Base-by-base conservation (phyloP, 2,888 invertebrate genomes). In the Thereva nobilitata region DNA sequence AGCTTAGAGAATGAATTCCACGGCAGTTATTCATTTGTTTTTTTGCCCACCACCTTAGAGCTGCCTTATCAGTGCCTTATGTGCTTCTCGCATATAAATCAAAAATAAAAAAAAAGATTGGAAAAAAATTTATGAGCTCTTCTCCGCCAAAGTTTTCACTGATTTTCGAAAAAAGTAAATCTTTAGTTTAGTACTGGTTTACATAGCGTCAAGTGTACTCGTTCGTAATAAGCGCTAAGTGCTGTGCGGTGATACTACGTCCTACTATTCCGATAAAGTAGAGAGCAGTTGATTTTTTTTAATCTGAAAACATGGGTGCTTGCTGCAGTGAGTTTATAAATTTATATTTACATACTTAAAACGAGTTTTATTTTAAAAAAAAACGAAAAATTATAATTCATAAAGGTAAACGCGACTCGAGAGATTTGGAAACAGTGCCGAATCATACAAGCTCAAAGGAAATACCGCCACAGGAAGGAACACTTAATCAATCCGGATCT, bases 251-350 rank as follows among this genome's bases (percentile, higher is more conserved):
- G 23, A 1, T 23, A 23, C 23, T 23, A 23, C 23, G 23, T 23
- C 2, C 23, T 23, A 1, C 23, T 23, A 23, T 23, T 44, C n/a
- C n/a, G 44, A 44, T 44, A 44, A 42, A 44, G 44, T 44, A 23
- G 23, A 23, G 23, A 23, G 23, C 23, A 23, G 44, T 44, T 9
- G 8, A 44, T 44, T 44, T 8, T 7, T 42, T 3, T 8, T n/a
- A 44, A 44, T 44, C n/a, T 44, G 45, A 57, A 44, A 44, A 12
- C 9, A 63, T 63, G 63, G 63, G 63, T 9, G 9, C 38, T 41
- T 63, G 63, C 7, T 63, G 63, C 42, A 63, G 63, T 63, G 42
- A 63, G 52, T 63, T 4, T 12, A 10, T 37, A 7, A 34, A 8
- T 40, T 59, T 8, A 1, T 38, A 35, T 5, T 47, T 59, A 23